These are phyloP conservation scores for Geothlypis trichas DNA, from an alignment of 2,113 vertebrate genomes.

Conservation along the genomic window DNA sequence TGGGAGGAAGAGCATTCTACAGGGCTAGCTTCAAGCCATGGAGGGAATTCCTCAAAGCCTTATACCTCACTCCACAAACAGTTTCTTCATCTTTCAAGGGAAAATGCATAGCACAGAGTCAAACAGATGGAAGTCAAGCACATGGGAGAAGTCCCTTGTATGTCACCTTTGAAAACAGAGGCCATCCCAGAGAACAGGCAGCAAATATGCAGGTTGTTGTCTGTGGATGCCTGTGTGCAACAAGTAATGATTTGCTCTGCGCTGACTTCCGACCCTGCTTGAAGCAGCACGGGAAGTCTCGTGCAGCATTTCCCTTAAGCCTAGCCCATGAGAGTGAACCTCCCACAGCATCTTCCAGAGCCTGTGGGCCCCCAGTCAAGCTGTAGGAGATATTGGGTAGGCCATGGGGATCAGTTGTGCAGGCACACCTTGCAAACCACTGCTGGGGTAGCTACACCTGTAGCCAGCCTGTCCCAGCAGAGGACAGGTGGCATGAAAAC, in stretches of 20 bases:
- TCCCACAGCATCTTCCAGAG: background rate
- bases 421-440: background rate
- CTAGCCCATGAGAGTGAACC: background rate
- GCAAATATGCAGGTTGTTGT: background rate
- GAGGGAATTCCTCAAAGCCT: background rate
- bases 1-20: background rate
- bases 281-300: background rate
- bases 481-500: background rate
- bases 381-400: background rate
- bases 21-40: background rate
- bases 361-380: accelerated
- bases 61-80: background rate
- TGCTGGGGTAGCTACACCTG: background rate
- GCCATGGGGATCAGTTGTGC: background rate
- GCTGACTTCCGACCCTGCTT: background rate
- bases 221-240: background rate
- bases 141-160: background rate
- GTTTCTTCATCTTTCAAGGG: background rate
- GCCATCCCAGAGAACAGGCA: background rate
- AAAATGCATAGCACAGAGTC: background rate
- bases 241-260: background rate
- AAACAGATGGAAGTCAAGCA: background rate
- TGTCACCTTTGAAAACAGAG: background rate
- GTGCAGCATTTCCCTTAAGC: background rate
- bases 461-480: background rate